These are phyloP conservation scores for Alectura lathami DNA, from an alignment of 2,113 vertebrate genomes.

Conservation along the genomic window DNA sequence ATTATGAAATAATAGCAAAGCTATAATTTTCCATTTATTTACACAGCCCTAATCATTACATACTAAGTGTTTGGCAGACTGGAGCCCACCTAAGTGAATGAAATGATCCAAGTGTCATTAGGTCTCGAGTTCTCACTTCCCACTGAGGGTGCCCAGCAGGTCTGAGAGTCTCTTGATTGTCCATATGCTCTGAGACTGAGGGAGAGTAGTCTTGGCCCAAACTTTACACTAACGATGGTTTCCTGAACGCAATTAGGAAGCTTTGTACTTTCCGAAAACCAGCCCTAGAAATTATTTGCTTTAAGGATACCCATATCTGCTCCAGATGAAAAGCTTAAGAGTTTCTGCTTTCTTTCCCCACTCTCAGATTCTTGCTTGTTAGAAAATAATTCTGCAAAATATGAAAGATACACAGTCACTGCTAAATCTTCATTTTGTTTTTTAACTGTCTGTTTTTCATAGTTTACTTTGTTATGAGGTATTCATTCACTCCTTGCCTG, in stretches of 20 bases:
- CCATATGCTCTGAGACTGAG: background rate
- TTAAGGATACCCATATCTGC: background rate
- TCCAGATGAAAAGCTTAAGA: background rate
- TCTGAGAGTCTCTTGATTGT: background rate
- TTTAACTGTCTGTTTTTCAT: background rate
- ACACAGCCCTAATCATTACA: background rate
- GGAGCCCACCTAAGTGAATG: slow-evolving; percentile 14
- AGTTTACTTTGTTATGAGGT: background rate
- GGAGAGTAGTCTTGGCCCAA: background rate
- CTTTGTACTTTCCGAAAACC: slow-evolving; percentile 19
- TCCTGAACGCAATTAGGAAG: slow-evolving; percentile 14
- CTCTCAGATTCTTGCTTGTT: background rate
- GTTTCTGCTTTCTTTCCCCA: background rate
- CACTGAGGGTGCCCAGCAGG: slow-evolving; percentile 18
- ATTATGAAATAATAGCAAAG: background rate
- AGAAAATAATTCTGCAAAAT: background rate
- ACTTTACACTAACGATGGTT: background rate
- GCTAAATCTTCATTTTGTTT: background rate
- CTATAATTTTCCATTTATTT: slow-evolving; percentile 23
- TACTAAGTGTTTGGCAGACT: background rate
- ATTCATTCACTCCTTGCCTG: background rate
- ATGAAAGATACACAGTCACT: background rate
- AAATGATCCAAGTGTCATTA: slow-evolving; percentile 37
- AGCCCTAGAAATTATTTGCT: slow-evolving; percentile 3
- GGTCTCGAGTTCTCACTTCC: slow-evolving; percentile 9